phyloP scores from a whole-genome alignment of 2,113 vertebrate species.

The Delphinapterus leucas region DNA sequence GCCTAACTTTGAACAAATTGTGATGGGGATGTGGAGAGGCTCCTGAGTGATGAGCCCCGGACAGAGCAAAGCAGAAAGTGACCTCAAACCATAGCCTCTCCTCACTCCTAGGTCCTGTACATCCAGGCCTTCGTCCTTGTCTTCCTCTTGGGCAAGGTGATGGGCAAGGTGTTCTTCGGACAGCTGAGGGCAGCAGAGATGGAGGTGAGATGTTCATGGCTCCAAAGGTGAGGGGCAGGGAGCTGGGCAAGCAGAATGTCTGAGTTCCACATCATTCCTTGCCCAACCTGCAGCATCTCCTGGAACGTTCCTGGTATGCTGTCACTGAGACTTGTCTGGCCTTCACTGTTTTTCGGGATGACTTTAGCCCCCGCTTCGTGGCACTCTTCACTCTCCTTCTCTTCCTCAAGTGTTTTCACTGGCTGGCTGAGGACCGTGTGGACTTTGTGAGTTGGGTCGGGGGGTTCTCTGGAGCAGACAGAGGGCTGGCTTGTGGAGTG shows the following conservation, averaged over 20 bases:
- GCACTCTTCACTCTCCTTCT: slow-evolving; percentile 97
- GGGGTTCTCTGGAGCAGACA: background rate
- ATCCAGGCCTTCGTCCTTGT: slow-evolving; percentile 96
- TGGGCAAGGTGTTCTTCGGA: slow-evolving; percentile 97
- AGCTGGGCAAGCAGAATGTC: background rate
- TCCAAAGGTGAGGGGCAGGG: background rate
- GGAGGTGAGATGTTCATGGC: slow-evolving; percentile 86
- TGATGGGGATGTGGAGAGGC: background rate
- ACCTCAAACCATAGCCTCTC: background rate
- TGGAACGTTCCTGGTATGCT: slow-evolving; percentile 98
- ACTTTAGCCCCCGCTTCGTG: slow-evolving; percentile 98
- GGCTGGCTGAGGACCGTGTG: slow-evolving; percentile 96
- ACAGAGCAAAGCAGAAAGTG: background rate
- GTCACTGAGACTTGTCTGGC: slow-evolving; percentile 98
- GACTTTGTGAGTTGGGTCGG: slow-evolving; percentile 90
- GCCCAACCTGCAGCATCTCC: slow-evolving; percentile 87
- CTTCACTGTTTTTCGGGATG: slow-evolving; percentile 98
- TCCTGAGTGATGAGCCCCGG: background rate
- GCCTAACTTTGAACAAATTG: background rate
- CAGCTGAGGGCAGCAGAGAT: slow-evolving; percentile 95
- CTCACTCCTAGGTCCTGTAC: slow-evolving; percentile 88
- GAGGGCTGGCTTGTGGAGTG: background rate
- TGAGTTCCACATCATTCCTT: background rate
- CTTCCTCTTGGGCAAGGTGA: slow-evolving; percentile 94
- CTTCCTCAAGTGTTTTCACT: slow-evolving; percentile 99